Base-by-base conservation (phyloP, 2,113 vertebrate genomes). In the Tragelaphus strepsiceros region DNA sequence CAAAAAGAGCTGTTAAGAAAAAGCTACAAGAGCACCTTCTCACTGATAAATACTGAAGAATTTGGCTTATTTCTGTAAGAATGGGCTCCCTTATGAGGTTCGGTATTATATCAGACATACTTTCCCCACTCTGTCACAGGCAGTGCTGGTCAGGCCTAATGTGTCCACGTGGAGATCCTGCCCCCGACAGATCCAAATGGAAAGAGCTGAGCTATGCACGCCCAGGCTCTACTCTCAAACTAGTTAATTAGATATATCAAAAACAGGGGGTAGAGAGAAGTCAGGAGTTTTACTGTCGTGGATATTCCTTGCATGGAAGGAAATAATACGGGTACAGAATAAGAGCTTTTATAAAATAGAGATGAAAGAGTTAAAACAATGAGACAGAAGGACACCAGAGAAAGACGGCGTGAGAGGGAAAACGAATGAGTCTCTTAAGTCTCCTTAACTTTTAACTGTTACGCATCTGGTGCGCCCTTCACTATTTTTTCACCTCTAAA, bases 101-200 rank as follows among this genome's bases (percentile, higher is more conserved):
- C 14, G 77, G n/a, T 85, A 49, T 86, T 51, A 58, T n/a, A 32
- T 7, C 13, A 89, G 54, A 85, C 17, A 49, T 2, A 61, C 35
- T 85, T 53, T 54, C 21, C 21, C 15, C 24, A 74, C 2, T 6
- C n/a, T 15, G 35, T 4, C 14, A 39, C 4, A n/a, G 39, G 26
- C 7, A 15, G 21, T 2, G 8, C 8, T 43, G 4, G 32, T 30
- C 3, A 62, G 15, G 46, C 28, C 15, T 10, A 5, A 43, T 1
- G 22, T 59, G 19, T 32, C 30, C 14, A 22, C 0, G 0, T n/a
- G 28, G 21, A n/a, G 59, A n/a, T 19, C 16, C 6, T 4, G 2
- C 2, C 54, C 24, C 12, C 1, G 28, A 77, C 14, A 86, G 49
- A 51, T 1, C 17, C 2, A 3, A 1, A 11, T 15, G 28, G 19